A percentile compares a stretch with the other conserved stretches of the same genome.
These are phyloP conservation scores for Carettochelys insculpta DNA, from an alignment of 2,113 vertebrate species.

Conservation along the genomic window DNA sequence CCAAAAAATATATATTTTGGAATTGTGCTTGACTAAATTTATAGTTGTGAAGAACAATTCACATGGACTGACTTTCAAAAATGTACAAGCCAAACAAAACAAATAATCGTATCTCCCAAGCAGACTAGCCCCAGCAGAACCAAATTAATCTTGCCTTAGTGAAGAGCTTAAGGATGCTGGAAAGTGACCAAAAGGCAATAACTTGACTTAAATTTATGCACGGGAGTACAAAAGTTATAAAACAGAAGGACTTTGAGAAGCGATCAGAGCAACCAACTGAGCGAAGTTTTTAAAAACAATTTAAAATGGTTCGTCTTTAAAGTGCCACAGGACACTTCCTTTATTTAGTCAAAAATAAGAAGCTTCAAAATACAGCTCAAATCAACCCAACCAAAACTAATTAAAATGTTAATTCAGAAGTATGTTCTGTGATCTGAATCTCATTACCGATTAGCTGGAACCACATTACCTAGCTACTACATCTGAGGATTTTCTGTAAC, in stretches of 20 bases:
- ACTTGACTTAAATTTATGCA: conserved; percentile 63
- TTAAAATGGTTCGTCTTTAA: not conserved
- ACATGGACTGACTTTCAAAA: conserved; percentile 10
- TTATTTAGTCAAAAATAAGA: conserved; percentile 13
- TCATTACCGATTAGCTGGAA: not conserved
- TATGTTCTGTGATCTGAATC: not conserved
- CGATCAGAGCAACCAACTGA: conserved; percentile 71
- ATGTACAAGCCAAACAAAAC: conserved; percentile 54
- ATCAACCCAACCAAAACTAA: not conserved
- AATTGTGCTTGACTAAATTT: not conserved
- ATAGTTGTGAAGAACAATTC: conserved; percentile 1
- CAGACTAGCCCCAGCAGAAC: not conserved
- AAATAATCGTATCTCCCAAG: conserved; percentile 1
- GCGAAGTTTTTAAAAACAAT: conserved; percentile 70
- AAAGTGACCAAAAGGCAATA: conserved; percentile 50
- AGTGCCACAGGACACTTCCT: too few species aligned
- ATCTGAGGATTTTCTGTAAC: not conserved
- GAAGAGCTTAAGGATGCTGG: conserved; percentile 44
- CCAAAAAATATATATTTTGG: not conserved
- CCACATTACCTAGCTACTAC: not conserved
- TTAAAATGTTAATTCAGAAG: not conserved
- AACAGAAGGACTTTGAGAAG: conserved; percentile 72
- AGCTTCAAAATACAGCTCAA: conserved; percentile 43
- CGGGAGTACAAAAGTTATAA: conserved; percentile 65
- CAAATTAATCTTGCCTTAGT: conserved; percentile 65